Conservation (phyloP, 2,888 invertebrate genomes). For the Notocelia uddmanniana region DNA sequence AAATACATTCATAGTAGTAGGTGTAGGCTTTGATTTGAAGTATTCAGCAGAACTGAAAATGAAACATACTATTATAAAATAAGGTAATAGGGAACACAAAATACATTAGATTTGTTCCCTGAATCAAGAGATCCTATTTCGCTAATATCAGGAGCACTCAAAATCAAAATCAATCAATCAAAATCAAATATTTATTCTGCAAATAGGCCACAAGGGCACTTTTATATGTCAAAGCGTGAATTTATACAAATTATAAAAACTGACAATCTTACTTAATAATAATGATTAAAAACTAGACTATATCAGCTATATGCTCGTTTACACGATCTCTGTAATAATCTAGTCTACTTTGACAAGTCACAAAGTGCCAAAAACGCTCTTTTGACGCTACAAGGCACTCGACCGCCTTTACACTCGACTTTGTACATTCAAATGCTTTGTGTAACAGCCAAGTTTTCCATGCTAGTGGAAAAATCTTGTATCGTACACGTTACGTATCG, state of each 20-base stretch:
- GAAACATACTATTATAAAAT: not conserved
- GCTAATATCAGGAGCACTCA: not conserved
- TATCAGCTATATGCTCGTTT: not conserved
- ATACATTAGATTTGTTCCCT: not conserved
- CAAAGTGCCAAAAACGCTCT: slow-evolving; percentile 33
- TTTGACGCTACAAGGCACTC: slow-evolving; percentile 23
- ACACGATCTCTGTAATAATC: slow-evolving; percentile 12
- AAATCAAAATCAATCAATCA: no score
- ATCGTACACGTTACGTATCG: not conserved
- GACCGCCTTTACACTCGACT: slow-evolving; percentile 21
- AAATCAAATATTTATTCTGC: no score
- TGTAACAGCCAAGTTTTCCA: slow-evolving; percentile 22
- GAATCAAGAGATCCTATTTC: not conserved
- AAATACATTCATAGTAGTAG: no score
- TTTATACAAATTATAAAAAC: no score
- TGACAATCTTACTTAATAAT: no score
- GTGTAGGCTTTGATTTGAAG: no score
- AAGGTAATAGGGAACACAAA: no score
- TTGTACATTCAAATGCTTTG: slow-evolving; percentile 32
- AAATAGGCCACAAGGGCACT: no score
- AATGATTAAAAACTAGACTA: no score
- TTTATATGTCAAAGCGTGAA: no score
- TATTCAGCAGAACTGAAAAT: not conserved
- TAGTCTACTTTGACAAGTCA: slow-evolving; percentile 17
- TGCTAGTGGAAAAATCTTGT: slow-evolving; percentile 1